Base-by-base conservation (phyloP, 2,113 vertebrate genomes). In the Leucoraja erinaceus region DNA sequence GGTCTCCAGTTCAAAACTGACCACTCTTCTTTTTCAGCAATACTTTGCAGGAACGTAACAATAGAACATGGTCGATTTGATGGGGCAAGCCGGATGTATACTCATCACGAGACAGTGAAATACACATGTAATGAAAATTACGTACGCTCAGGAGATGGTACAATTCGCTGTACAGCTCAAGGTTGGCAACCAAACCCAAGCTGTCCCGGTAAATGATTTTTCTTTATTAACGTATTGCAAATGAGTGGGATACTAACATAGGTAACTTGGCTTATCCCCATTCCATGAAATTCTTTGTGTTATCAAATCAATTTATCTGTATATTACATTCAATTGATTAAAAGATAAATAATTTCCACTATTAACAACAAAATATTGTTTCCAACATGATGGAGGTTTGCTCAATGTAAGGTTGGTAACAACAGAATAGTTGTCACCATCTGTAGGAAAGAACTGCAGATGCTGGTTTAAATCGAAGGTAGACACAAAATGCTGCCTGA, bases 141-240 rank as follows among this genome's bases (percentile, higher is more conserved):
- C 33, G 72, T 4, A 91, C 33, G 33, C 54, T 25, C 4, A 47
- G 0, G 9, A 70, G 5, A 18, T 72, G 5, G 14, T 16, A 2
- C 0, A 54, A 38, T 74, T 5, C 12, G 0, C 20, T 91, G 90
- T 72, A 4, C 47, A 91, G 90, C 33, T 11, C 4, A 31, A 72
- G 90, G 90, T 25, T 91, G 66, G 90, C 0, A 0, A 0, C 90
- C 90, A 72, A 54, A 10, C 47, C 90, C 90, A 74, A 54, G 18
- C 18, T 91, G 90, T 47, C 16, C 6, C 25, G 90, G 90, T 91
- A 91, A 91, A 22, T 91, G 9, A 88, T 28, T 91, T 91, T 91
- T 54, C 1, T 47, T 25, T 72, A 8, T 20, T 70, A 91, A 63
- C 63, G 5, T 16, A n/a, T 61, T 31, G 20, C 8, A 4, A 91